phyloP scores from a whole-genome alignment of 2,113 vertebrate genomes.

The Diphyllodes magnificus region DNA sequence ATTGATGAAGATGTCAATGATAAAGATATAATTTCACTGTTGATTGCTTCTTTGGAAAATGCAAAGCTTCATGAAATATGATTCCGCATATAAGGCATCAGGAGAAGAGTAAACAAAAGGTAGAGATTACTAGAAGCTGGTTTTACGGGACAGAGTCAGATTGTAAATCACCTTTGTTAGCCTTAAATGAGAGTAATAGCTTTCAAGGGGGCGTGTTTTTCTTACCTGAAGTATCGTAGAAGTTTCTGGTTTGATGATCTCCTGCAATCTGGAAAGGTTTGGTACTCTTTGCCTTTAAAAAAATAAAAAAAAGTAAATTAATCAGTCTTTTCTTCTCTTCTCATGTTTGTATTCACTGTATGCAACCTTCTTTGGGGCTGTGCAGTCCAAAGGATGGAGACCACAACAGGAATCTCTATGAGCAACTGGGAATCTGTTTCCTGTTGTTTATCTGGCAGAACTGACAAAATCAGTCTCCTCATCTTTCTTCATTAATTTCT shows the following conservation, averaged over 20 bases:
- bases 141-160: background rate
- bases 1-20: background rate
- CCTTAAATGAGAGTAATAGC: background rate
- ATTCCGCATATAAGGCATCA: background rate
- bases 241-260: background rate
- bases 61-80: background rate
- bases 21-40: background rate
- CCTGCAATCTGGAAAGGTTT: background rate
- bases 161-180: background rate
- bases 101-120: background rate
- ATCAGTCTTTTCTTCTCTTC: background rate
- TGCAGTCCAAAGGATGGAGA: background rate
- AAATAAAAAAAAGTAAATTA: background rate
- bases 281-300: background rate
- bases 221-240: background rate
- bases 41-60: background rate
- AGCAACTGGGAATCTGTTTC: background rate
- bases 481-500: conserved; percentile 31
- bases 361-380: background rate
- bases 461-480: conserved; percentile 2
- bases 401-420: background rate
- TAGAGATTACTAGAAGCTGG: background rate
- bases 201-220: background rate
- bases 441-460: background rate
- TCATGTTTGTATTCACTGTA: background rate